Evolutionary conservation across 1,140 invertebrate species (phyloP), one percentile per base, ranked within the genome.

Genomic region (Daktulosphaira vitifoliae): DNA sequence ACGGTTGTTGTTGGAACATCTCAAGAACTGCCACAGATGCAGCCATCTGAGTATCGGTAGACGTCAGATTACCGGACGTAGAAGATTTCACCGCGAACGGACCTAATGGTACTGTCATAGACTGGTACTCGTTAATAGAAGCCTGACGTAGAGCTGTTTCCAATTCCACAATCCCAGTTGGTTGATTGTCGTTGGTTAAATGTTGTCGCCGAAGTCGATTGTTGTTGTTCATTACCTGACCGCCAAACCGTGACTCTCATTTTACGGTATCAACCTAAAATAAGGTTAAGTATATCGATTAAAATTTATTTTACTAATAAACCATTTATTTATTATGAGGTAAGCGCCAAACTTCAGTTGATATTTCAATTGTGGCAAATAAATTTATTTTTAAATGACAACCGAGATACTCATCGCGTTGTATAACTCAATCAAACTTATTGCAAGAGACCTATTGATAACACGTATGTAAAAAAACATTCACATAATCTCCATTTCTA

Each of bases 191-290:
- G 39, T 23, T 49, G 49, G 33, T 56, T 54, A 25, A 48, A 13
- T 22, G 23, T 11, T 62, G 42, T 33, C 42, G 25, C 16, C 25
- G 42, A 11, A 48, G 39, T 16, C n/a, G 42, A n/a, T 38, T 22
- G 56, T 46, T 46, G 39, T 29, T 20, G 56, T 62, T 62, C 56
- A 62, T 62, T 25, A 48, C 42, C 56, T n/a, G 9, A 46, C 13
- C 13, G 56, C 20, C 26, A 39, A 39, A 5, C 18, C n/a, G 42
- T 5, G 39, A 39, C 29, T 48, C 26, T 62, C 56, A 62, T 62
- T 9, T 48, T 62, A 46, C n/a, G 54, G 8, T 46, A 46, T 16
- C 42, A 20, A 62, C 25, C 56, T 62, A 25, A 26, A 33, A 56
- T 22, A 56, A 1, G 4, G 9, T 16, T 7, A 44, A 44, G 13